Percentiles rank a stretch among this genome's conserved stretches.
Conservation (phyloP, 2,888 invertebrate species). For the Drosophila ochracea region DNA sequence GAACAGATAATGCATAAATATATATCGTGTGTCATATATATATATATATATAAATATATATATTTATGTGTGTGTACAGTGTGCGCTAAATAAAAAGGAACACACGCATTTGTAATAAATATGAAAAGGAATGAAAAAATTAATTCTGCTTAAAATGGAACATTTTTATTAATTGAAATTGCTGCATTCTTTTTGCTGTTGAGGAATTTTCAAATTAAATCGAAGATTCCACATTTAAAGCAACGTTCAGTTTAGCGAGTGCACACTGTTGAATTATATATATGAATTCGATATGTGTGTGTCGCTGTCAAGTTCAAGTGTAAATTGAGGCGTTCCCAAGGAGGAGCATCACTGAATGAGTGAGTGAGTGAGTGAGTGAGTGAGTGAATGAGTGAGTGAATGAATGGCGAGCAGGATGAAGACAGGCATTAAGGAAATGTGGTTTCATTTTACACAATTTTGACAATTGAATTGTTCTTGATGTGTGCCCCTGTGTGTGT, state of each 20-base stretch:
- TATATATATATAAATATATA: conserved; percentile 14
- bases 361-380: too few relatives aligned
- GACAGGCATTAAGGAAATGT: conserved; percentile 61
- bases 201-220: neutral
- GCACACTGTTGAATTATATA: conserved; percentile 4
- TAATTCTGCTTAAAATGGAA: neutral
- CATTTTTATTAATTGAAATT: neutral
- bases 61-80: neutral
- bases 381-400: conserved; percentile 5
- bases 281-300: conserved; percentile 13
- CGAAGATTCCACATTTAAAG: neutral
- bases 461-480: conserved; percentile 53
- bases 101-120: neutral
- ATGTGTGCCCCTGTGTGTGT: neutral
- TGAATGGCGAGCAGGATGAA: conserved; percentile 26
- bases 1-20: conserved; percentile 31
- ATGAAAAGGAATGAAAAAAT: neutral
- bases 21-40: conserved; percentile 19
- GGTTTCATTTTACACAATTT: conserved; percentile 67
- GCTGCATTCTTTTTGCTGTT: neutral
- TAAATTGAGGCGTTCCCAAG: conserved; percentile 57
- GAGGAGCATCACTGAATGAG: conserved; percentile 45
- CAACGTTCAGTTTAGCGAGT: neutral
- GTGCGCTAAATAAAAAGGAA: neutral
- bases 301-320: conserved; percentile 61